Conservation (phyloP, 2,797 vertebrate species). For the Lacerta viridis region DNA sequence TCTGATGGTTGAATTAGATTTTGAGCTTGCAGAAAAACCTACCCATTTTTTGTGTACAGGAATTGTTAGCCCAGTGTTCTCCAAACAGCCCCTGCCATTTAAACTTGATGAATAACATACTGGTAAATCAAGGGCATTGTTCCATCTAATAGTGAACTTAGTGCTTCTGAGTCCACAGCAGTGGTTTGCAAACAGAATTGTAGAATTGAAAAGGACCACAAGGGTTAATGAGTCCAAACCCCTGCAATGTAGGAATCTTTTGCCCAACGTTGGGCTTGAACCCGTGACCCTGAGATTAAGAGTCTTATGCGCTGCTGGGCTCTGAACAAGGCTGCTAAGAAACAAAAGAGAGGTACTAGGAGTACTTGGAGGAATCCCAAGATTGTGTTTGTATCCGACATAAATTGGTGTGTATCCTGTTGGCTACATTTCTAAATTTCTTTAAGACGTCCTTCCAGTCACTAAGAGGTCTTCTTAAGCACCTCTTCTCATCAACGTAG, state of each 20-base stretch:
- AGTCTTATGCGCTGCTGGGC: no score
- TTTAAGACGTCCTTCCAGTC: no score
- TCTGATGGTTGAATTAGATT: not conserved
- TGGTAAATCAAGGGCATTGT: not conserved
- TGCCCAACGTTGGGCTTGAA: no score
- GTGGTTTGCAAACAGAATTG: no score
- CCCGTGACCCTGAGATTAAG: no score
- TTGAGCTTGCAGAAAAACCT: not conserved
- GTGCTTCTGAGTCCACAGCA: not conserved
- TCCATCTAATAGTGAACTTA: constrained; percentile 4
- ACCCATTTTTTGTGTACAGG: not conserved
- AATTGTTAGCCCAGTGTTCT: not conserved
- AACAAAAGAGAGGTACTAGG: not conserved
- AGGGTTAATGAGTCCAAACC: no score
- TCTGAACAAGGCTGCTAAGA: not conserved
- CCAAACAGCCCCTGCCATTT: not conserved
- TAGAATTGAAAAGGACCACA: no score
- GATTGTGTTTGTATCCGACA: not conserved
- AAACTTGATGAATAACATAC: not conserved
- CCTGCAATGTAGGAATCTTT: no score
- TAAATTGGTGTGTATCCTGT: no score
- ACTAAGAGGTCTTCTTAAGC: no score
- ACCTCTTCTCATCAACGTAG: no score
- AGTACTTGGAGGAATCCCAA: not conserved
- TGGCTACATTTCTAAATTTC: no score